Base-by-base conservation (phyloP, 1,140 invertebrate species). In the Coenobita brevimanus region DNA sequence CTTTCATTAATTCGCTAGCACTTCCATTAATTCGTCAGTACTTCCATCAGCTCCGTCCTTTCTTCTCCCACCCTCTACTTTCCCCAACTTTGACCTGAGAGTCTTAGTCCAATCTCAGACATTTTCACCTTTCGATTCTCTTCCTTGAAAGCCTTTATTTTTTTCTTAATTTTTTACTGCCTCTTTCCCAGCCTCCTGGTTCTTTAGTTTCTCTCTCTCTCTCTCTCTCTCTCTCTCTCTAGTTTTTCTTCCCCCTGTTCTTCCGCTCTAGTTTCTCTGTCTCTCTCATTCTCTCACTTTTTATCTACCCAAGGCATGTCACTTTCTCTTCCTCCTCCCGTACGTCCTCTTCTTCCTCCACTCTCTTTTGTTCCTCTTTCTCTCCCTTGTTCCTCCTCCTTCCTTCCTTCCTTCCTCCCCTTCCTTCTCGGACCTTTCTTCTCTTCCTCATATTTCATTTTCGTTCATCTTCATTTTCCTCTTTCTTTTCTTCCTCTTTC, bases 341-440 rank as follows among this genome's bases (percentile, higher is more conserved):
- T 10, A 30, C 62, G 24, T 67, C 62, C 62, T 67, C 62, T 33
- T 67, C 62, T 33, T 67, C 62, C 62, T 67, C 62, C 62, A 30
- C n/a, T 33, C n/a, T 67, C n/a, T 33, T 8, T 67, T 67, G 24
- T 1, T 33, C 0, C 21, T 67, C 62, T 21, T 57, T 57, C 54
- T n/a, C 54, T 62, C 27, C 57, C 57, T 24, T 62, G 57, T 4
- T 24, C 57, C 57, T 17, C 57, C 17, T 17, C 57, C 57, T 24
- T n/a, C 57, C 17, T 62, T 24, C 21, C 57, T 62, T n/a, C 27
- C 21, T n/a, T 62, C 57, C 57, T 17, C 57, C 27, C 27, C 17
- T 62, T n/a, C 17, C 27, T n/a, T 62, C 21, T n/a, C 57, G 21
- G 21, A 24, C 21, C 17, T 62, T n/a, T 62, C 27, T 62, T 17